phyloP scores from a whole-genome alignment of 2,797 vertebrate genomes.

The Micropoecilia bifurca region DNA sequence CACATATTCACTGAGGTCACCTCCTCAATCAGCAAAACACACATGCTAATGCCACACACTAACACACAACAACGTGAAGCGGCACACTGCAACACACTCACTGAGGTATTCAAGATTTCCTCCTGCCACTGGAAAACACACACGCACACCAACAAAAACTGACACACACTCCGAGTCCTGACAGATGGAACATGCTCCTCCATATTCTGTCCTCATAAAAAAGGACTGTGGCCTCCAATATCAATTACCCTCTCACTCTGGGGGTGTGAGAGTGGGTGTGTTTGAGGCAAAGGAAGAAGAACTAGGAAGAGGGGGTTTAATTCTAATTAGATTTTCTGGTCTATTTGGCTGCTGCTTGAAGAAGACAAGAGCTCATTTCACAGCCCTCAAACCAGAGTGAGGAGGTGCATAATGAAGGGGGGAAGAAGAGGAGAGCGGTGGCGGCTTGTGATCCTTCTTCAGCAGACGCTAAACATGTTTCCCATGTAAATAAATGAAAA shows the following conservation, averaged over 20 bases:
- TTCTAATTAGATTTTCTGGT: constrained; percentile 80
- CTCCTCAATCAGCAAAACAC: constrained; percentile 25
- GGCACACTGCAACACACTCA: constrained; percentile 23
- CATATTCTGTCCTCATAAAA: constrained; percentile 80
- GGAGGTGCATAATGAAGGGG: constrained; percentile 47
- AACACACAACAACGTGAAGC: not conserved
- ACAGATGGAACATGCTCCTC: constrained; percentile 78
- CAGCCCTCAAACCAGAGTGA: constrained; percentile 56
- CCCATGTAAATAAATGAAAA: constrained; percentile 34
- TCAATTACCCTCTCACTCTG: constrained; percentile 78
- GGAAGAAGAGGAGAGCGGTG: not conserved
- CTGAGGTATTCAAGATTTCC: constrained; percentile 21
- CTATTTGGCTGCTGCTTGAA: constrained; percentile 63
- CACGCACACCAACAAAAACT: not conserved
- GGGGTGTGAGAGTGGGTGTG: not conserved
- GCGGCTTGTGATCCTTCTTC: not conserved
- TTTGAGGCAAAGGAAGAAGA: not conserved
- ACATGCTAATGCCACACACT: constrained; percentile 5
- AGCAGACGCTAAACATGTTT: constrained; percentile 25
- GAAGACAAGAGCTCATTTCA: constrained; percentile 69
- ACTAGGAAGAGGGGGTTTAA: constrained; percentile 45
- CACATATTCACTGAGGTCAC: constrained; percentile 1
- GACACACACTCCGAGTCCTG: constrained; percentile 49
- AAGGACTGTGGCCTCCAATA: constrained; percentile 75
- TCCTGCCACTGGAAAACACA: constrained; percentile 43